Base-by-base conservation (phyloP, 2,888 invertebrate species). In the Ophion ellenae region DNA sequence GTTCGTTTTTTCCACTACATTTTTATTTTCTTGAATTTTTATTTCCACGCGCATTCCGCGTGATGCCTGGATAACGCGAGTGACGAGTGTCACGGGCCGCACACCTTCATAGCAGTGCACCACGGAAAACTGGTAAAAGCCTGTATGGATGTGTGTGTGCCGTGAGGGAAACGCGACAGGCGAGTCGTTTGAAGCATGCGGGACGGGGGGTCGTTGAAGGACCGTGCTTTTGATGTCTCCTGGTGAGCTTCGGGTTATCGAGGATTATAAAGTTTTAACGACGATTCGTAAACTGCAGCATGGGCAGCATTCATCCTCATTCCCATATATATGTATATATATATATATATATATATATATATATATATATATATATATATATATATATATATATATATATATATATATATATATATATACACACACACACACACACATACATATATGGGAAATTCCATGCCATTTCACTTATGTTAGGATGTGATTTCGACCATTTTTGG, bases 251-350 rank as follows among this genome's bases (percentile, higher is more conserved):
- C 32, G 81, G 75, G 89, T 89, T 90, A 89, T 86, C 84, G 81
- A 71, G 88, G 90, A 91, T 91, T 90, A 90, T 87, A 90, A 92
- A 91, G 74, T 90, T 81, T 89, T 88, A 87, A 84, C 84, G 84
- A 70, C 66, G 75, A 86, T 81, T 59, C 84, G 81, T 88, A 86
- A 86, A 90, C 86, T 90, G 87, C 87, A 88, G 81, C 89, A 82
- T 87, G 84, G 86, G 82, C 88, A 78, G 86, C 79, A 79, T 82
- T 69, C 66, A 77, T n/a, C 63, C 64, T 28, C 66, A 66, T 64
- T 61, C 70, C 70, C 53, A 66, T 66, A 36, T 71, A 76, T 47
- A 28, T 70, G 63, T 75, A 76, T n/a, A 69, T 53, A 4, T 57
- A 67, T 45, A 47, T 75, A 67, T 81, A 81, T 61, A 53, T 53